These are phyloP conservation scores for Turritopsis dohrnii DNA, from an alignment of 30 jellyfish, hydroid and myxozoan genomes.

Conservation along the genomic window DNA sequence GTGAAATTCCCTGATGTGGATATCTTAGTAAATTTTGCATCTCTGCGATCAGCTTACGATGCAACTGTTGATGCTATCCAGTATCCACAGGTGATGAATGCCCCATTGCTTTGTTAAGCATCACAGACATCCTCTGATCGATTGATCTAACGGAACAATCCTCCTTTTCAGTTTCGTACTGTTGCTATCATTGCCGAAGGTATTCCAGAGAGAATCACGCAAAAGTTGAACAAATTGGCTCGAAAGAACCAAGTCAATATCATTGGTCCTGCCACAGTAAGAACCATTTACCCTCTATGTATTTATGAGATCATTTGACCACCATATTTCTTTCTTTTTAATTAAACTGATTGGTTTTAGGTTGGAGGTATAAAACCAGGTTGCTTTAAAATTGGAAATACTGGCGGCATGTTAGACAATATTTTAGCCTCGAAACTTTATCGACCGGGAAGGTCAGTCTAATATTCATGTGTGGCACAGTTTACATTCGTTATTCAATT, in stretches of 20 bases:
- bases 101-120: background rate
- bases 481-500: background rate
- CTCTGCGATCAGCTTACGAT: constrained; percentile 94
- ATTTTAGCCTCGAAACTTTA: constrained; percentile 96
- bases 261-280: constrained; percentile 98
- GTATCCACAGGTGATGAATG: constrained; percentile 64
- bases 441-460: constrained; percentile 94
- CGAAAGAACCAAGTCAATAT: constrained; percentile 68
- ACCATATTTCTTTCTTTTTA: background rate
- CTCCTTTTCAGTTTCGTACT: constrained; percentile 56
- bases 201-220: constrained; percentile 94
- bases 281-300: constrained; percentile 1
- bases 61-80: constrained; percentile 84
- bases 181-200: constrained; percentile 98
- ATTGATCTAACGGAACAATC: background rate
- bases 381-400: constrained; percentile 92
- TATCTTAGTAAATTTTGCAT: constrained; percentile 92
- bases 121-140: too few relatives aligned
- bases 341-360: constrained; percentile 21
- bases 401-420: constrained; percentile 98
- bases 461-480: background rate
- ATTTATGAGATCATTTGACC: too few relatives aligned
- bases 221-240: constrained; percentile 70
- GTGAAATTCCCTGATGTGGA: constrained; percentile 70
- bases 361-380: constrained; percentile 99